Percentiles rank a stretch among this genome's conserved stretches.
phyloP scores from a whole-genome alignment of 2,113 vertebrate species.

The Osmerus mordax region DNA sequence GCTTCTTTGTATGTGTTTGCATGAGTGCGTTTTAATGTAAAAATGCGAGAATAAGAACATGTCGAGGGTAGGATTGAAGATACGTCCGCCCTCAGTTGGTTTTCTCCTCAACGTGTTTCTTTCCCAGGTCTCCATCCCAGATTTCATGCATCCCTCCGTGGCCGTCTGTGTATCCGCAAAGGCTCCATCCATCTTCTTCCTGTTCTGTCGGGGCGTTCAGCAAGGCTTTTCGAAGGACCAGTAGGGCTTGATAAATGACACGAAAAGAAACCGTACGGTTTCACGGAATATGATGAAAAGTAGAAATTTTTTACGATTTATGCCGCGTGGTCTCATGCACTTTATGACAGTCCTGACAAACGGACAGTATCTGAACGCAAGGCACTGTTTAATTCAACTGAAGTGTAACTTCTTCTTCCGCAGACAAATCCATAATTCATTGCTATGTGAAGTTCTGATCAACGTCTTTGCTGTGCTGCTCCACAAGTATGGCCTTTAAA shows the following conservation, averaged over 20 bases:
- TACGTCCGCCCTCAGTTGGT: conserved; percentile 23
- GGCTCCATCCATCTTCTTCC: not conserved
- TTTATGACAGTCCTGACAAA: too few species aligned
- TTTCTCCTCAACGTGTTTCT: not conserved
- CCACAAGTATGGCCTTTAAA: not conserved
- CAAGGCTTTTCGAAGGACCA: not conserved
- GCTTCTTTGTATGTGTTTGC: not conserved
- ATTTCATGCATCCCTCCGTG: not conserved
- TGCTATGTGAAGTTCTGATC: conserved; percentile 22
- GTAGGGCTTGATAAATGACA: too few species aligned
- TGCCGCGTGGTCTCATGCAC: too few species aligned
- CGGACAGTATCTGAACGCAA: too few species aligned
- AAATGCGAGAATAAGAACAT: not conserved
- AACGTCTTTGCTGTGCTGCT: conserved; percentile 8
- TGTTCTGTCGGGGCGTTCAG: not conserved
- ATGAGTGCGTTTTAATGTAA: not conserved
- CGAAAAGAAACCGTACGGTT: too few species aligned
- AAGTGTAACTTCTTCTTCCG: conserved; percentile 4
- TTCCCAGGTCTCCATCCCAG: not conserved
- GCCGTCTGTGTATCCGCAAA: not conserved
- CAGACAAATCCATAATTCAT: conserved; percentile 52
- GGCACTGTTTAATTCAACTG: too few species aligned
- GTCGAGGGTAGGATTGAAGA: conserved; percentile 9
- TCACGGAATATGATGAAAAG: too few species aligned
- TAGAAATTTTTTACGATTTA: too few species aligned